Conservation (phyloP, 2,888 invertebrate species). For the Halocaridina rubra region DNA sequence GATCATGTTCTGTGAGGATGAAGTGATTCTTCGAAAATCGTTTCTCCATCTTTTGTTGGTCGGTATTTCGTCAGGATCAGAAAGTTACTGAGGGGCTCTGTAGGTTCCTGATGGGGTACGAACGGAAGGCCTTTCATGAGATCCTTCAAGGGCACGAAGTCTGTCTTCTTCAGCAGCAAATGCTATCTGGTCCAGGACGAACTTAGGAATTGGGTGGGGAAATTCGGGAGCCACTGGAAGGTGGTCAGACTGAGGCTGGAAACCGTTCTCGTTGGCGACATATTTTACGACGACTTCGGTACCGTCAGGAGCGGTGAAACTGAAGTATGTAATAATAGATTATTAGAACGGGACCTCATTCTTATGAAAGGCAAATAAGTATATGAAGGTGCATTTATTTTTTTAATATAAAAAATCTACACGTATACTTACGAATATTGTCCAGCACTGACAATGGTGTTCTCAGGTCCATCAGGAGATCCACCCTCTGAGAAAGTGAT, state of each 20-base stretch:
- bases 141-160: neutral
- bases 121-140: no score
- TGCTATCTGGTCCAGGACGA: constrained; percentile 27
- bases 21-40: no score
- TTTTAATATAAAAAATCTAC: no score
- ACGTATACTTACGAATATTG: neutral
- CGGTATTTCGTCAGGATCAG: no score
- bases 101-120: neutral
- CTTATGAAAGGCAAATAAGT: neutral
- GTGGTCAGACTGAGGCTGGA: constrained; percentile 33
- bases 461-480: neutral
- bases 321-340: neutral
- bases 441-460: neutral
- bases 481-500: constrained; percentile 27
- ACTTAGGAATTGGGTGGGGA: constrained; percentile 39
- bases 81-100: neutral
- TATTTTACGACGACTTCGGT: constrained; percentile 45
- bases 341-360: neutral
- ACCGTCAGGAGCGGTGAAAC: constrained; percentile 59
- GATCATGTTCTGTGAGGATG: no score
- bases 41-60: no score
- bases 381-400: no score
- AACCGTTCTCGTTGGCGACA: constrained; percentile 48
- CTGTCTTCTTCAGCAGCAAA: constrained; percentile 29
- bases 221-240: constrained; percentile 48